Percentiles rank a stretch among this genome's conserved stretches.
These are phyloP conservation scores for Megaceryle torquata DNA, from an alignment of 2,113 vertebrate species.

Conservation along the genomic window DNA sequence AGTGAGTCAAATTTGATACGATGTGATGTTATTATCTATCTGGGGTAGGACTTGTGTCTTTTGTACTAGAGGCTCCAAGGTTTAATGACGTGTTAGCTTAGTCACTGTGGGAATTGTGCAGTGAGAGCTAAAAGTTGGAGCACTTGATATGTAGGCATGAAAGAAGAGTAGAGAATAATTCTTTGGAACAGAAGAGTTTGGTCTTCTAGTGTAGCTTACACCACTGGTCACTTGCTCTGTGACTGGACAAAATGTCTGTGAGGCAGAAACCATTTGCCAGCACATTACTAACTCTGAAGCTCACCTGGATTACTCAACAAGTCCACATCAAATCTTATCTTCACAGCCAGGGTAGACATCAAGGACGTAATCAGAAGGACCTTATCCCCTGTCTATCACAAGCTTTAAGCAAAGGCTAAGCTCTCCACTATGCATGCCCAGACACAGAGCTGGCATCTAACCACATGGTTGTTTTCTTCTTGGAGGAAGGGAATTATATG, in stretches of 20 bases:
- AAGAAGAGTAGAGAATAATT: neutral
- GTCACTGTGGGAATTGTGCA: neutral
- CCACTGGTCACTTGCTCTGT: neutral
- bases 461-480: neutral
- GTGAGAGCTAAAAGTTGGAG: neutral
- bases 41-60: neutral
- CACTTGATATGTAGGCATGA: neutral
- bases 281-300: neutral
- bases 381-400: slow-evolving; percentile 6
- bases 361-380: neutral
- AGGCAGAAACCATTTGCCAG: neutral
- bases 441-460: neutral
- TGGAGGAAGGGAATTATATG: neutral
- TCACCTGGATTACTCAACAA: neutral
- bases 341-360: neutral
- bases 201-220: neutral
- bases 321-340: slow-evolving; percentile 5
- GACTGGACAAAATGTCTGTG: neutral
- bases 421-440: neutral
- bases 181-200: neutral
- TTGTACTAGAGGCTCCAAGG: neutral
- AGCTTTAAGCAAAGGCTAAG: neutral
- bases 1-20: neutral
- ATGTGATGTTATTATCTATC: neutral
- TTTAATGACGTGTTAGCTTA: neutral